Base-by-base conservation (phyloP, 2,113 vertebrate genomes). In the Syrmaticus mikado region DNA sequence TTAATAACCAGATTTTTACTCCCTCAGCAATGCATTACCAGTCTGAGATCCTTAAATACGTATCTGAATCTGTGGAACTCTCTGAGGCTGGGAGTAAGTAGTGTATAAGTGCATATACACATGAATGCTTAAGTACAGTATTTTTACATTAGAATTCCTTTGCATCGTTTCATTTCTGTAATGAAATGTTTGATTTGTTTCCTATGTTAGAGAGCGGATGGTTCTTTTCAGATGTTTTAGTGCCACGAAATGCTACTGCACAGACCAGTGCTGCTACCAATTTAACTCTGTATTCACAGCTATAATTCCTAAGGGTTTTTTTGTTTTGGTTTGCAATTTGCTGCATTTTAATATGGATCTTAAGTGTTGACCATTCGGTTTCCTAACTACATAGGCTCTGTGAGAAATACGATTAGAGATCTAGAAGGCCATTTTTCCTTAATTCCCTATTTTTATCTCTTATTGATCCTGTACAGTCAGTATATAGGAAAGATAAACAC, bases 371-470 rank as follows among this genome's bases (percentile, higher is more conserved):
- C 32, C 4, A 19, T 66, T 90, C 36, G 36, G 6, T 12, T 38
- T 62, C 64, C 11, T 40, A 60, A 32, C 20, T 34, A 9, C 6
- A 24, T 53, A 90, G 70, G 43, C 34, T 84, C 11, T 87, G 62
- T 92, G 91, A 78, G 77, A 89, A 80, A 48, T 78, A 65, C 60
- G 76, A 38, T 71, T 52, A 81, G 46, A 87, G 45, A 67, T 79
- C 75, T 71, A 67, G 67, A 89, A 93, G 84, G 62, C 21, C 16
- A 19, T 80, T 90, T 91, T 87, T 66, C 71, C 27, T 32, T 36
- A 2, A 4, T 80, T 89, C 62, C 22, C 21, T 92, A 27, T 4
- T 27, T 83, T 71, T 88, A 32, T 61, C 38, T 83, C n/a, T 48
- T 84, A 18, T 73, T 85, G 85, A 48, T 94, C 41, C 38, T 73